Conservation (phyloP, 2,888 invertebrate species). For the Lobophora halterata region DNA sequence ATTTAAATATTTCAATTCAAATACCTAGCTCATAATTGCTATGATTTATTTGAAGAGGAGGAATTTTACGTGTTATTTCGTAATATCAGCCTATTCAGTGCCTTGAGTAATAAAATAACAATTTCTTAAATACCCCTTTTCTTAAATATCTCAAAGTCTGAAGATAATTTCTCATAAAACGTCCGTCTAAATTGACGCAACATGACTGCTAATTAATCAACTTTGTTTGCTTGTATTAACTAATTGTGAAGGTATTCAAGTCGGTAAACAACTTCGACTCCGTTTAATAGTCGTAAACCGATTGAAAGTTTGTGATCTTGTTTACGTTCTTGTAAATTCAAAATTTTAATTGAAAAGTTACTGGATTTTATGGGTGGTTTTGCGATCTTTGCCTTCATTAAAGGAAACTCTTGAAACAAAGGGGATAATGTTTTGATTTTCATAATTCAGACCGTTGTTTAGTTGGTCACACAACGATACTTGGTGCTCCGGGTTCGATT, state of each 20-base stretch:
- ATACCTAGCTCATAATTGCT: no score
- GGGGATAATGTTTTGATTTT: conserved; percentile 9
- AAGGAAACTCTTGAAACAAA: conserved; percentile 14
- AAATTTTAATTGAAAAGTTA: conserved; percentile 26
- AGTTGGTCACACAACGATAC: no score
- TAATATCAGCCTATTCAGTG: no score
- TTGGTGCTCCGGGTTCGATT: no score
- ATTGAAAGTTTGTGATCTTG: conserved; percentile 31
- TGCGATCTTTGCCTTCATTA: conserved; percentile 18
- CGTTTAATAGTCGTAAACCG: conserved; percentile 33
- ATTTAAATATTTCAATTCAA: no score
- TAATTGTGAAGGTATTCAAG: conserved; percentile 37
- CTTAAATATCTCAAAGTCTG: conserved; percentile 39
- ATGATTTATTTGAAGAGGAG: no score
- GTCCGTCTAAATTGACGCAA: conserved; percentile 49
- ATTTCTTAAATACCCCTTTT: no score
- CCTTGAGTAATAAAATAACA: no score
- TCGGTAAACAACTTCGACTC: conserved; percentile 31
- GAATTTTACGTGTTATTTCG: no score
- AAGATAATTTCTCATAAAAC: conserved; percentile 44
- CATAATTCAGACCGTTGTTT: no score
- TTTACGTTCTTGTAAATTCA: conserved; percentile 24
- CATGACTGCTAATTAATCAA: conserved; percentile 52
- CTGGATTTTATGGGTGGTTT: conserved; percentile 17
- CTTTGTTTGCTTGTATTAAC: conserved; percentile 41